Evolutionary conservation across 1,140 invertebrate genomes (phyloP).

Genomic region (Triops cancriformis): DNA sequence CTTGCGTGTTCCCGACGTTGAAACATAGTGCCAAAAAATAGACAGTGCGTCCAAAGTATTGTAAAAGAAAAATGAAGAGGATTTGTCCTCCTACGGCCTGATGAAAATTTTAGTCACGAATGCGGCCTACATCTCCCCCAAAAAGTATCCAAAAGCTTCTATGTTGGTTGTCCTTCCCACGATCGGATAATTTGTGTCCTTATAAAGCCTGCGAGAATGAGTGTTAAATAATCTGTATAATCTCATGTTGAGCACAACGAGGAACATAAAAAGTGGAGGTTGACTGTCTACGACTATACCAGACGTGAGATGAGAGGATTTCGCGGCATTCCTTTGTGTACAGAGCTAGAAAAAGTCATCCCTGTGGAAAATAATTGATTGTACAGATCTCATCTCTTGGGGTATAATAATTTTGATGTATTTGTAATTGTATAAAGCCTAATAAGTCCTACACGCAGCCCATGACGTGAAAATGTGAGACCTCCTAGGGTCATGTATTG

Average conservation of each 20-base stretch:
- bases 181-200: background rate
- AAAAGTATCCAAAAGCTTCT: background rate
- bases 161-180: background rate
- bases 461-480: background rate
- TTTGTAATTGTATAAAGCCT: background rate
- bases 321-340: conserved; percentile 8
- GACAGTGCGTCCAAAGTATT: background rate
- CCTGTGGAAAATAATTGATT: background rate
- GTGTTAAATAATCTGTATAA: background rate
- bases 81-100: background rate
- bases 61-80: background rate
- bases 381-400: background rate
- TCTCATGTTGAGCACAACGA: background rate
- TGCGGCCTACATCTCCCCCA: background rate
- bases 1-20: background rate
- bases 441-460: background rate
- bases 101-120: background rate
- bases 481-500: background rate
- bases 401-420: background rate
- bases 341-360: background rate
- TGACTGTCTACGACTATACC: background rate
- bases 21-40: conserved; percentile 1
- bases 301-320: background rate
- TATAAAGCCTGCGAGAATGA: background rate
- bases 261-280: background rate